Evolutionary conservation across 2,113 vertebrate genomes (phyloP).

Genomic region (Myanophis thanlyinensis): DNA sequence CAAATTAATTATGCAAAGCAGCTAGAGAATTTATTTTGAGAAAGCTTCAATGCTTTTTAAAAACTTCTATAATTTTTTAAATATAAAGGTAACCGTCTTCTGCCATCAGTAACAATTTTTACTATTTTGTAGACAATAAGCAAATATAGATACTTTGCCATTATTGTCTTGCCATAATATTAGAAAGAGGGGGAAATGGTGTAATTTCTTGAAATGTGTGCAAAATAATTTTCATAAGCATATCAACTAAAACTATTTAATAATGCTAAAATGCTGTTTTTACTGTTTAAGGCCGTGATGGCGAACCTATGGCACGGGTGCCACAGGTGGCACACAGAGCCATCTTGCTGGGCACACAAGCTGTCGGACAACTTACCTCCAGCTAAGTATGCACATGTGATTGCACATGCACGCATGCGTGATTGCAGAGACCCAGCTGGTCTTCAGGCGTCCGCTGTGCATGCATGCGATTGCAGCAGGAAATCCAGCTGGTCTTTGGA

Average conservation of each 20-base stretch:
- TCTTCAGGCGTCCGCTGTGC: no score
- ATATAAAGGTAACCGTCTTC: not conserved
- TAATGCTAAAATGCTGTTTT: not conserved
- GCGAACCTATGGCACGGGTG: no score
- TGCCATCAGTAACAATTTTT: not conserved
- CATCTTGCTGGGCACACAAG: no score
- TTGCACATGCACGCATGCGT: no score
- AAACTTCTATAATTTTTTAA: not conserved
- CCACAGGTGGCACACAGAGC: no score
- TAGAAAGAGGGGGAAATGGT: not conserved
- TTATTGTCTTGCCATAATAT: not conserved
- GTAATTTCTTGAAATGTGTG: not conserved
- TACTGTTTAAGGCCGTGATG: not conserved
- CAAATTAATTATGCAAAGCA: not conserved
- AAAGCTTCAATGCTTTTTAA: not conserved
- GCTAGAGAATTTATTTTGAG: not conserved
- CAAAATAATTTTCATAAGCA: not conserved
- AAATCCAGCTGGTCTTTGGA: no score
- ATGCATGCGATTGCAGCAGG: no score
- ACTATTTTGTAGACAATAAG: not conserved
- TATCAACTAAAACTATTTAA: constrained; percentile 5
- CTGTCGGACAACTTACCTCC: no score
- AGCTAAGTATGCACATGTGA: no score
- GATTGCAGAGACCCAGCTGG: no score
- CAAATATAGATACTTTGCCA: constrained; percentile 22